phyloP scores from a whole-genome alignment of 2,888 invertebrate genomes.

The Holacanthella duospinosa region DNA sequence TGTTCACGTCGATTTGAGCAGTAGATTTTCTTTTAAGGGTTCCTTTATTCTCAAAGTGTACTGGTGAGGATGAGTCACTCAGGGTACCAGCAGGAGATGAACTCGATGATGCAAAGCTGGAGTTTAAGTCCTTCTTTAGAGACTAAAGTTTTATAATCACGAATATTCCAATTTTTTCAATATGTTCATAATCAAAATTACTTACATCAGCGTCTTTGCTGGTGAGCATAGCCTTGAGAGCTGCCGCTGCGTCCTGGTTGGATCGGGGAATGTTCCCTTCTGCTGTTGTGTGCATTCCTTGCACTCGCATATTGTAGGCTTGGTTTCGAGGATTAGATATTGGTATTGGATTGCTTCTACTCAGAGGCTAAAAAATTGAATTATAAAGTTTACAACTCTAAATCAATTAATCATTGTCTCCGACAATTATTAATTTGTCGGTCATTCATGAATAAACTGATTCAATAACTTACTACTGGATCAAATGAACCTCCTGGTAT shows the following conservation, averaged over 20 bases:
- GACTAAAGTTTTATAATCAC: no score
- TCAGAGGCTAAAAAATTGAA: slow-evolving; percentile 49
- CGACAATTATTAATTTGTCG: background rate
- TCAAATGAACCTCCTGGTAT: slow-evolving; percentile 66
- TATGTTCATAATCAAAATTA: background rate
- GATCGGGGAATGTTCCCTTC: slow-evolving; percentile 18
- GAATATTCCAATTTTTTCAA: no score
- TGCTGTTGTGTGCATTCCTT: slow-evolving; percentile 39
- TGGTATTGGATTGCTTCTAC: slow-evolving; percentile 43
- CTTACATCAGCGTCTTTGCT: background rate
- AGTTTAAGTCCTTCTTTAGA: slow-evolving; percentile 10
- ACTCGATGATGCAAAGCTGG: slow-evolving; percentile 12
- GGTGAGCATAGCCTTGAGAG: slow-evolving; percentile 47
- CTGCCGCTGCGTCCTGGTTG: slow-evolving; percentile 41
- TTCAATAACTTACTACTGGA: slow-evolving; percentile 50
- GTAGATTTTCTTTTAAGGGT: slow-evolving; percentile 43
- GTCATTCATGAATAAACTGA: background rate
- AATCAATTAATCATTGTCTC: no score
- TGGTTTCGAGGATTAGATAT: slow-evolving; percentile 64
- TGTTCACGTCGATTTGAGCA: slow-evolving; percentile 39
- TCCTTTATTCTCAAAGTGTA: background rate
- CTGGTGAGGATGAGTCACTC: background rate
- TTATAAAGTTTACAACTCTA: no score
- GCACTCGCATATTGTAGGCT: slow-evolving; percentile 57
- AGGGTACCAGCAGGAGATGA: slow-evolving; percentile 16